Evolutionary conservation across 2,888 invertebrate species (phyloP).

Genomic region (Thera britannica): DNA sequence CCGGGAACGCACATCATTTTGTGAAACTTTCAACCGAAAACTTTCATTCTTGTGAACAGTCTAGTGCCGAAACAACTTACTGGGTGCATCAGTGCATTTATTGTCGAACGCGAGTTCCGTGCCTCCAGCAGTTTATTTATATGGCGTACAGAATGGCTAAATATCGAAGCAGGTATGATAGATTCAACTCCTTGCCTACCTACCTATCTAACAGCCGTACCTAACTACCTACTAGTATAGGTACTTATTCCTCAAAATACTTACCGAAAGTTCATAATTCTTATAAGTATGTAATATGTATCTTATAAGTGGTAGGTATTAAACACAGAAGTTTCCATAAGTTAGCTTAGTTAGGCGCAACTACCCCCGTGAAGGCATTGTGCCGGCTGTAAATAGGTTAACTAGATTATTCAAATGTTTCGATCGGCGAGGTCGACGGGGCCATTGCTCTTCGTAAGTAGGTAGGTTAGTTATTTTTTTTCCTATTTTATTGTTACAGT

Average conservation of each 20-base stretch:
- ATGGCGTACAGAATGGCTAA: constrained; percentile 71
- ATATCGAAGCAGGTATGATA: constrained; percentile 60
- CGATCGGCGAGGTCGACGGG: constrained; percentile 10
- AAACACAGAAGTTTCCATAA: not conserved
- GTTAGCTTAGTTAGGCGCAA: not conserved
- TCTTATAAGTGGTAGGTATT: not conserved
- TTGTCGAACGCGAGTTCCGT: constrained; percentile 49
- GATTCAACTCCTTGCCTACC: not conserved
- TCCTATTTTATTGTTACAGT: no score
- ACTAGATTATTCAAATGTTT: constrained; percentile 1
- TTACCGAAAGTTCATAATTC: no score
- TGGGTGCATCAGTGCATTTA: constrained; percentile 35
- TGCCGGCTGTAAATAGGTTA: constrained; percentile 1
- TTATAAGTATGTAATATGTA: no score
- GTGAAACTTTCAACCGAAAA: constrained; percentile 13
- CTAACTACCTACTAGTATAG: no score
- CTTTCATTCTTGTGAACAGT: constrained; percentile 6
- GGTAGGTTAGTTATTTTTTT: not conserved
- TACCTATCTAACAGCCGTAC: no score
- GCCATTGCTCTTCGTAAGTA: constrained; percentile 1
- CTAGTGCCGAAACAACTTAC: constrained; percentile 18
- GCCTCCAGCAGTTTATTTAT: constrained; percentile 56
- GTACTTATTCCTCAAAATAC: no score
- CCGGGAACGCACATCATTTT: constrained; percentile 21
- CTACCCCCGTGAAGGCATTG: not conserved